Base-by-base conservation (phyloP, 2,113 vertebrate genomes). In the Dasypus novemcinctus region DNA sequence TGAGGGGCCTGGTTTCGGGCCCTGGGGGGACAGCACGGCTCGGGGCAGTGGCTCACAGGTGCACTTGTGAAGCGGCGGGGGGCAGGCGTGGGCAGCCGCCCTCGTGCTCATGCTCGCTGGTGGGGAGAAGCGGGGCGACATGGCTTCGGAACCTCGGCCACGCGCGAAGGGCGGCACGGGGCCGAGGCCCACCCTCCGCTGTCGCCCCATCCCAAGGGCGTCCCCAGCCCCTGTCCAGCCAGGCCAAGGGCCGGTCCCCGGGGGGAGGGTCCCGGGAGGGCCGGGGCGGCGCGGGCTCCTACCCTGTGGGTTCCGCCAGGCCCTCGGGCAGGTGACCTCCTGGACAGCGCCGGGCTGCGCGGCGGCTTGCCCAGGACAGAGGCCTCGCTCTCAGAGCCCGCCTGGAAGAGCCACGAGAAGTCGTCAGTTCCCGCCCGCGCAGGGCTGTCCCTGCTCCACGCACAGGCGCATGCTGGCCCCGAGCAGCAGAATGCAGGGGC, bases 341-440 rank as follows among this genome's bases (percentile, higher is more conserved):
- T 99, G 98, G 98, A 98, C 98, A 99, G 98, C 99, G 99, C 98
- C 97, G 99, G 99, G 98, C 99, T 99, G 98, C 99, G 99, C 36
- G 99, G 99, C 97, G 99, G 99, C 97, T 99, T 99, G 98, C 99
- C 99, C 97, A 99, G 98, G 97, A 99, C 98, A 98, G 98, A 98
- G 90, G 98, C 74, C 95, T 99, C 98, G 95, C 98, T 99, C 98
- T 99, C 98, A 98, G 98, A 98, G 97, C 98, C 98, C 96, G 97
- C 99, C 99, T 99, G 98, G 98, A 99, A 99, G 98, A 99, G 99
- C 98, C 99, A 99, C 91, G 99, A 98, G 98, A 97, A 96, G 75
- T n/a, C 13, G 80, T 99, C 98, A 98, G 97, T 97, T 90, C 49
- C 95, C 17, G 0, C 79, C 68, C 61, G 7, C 87, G 69, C 59